phyloP scores from a whole-genome alignment of 2,888 invertebrate species.

The Leucophenga montana region DNA sequence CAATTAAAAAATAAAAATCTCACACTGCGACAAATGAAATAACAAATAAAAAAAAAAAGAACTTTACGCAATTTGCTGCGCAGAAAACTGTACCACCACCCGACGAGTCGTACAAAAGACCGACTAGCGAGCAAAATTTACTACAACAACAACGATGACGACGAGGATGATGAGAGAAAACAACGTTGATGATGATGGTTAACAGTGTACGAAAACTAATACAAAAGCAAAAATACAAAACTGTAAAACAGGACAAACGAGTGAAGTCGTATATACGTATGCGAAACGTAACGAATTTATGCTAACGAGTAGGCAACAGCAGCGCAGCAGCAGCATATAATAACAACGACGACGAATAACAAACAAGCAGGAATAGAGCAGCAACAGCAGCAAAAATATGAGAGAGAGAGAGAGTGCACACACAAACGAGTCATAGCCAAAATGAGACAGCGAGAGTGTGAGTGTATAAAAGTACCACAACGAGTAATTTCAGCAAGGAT shows the following conservation, averaged over 20 bases:
- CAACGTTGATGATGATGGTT: slow-evolving; percentile 29
- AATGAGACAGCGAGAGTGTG: no score
- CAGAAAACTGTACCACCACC: slow-evolving; percentile 64
- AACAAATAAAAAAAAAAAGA: slow-evolving; percentile 48
- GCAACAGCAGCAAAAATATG: slow-evolving; percentile 21
- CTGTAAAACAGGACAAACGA: neutral
- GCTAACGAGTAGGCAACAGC: slow-evolving; percentile 5
- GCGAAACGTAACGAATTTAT: neutral
- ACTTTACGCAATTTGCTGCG: slow-evolving; percentile 67
- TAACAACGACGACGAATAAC: no score
- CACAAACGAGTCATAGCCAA: no score
- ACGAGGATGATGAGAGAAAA: slow-evolving; percentile 26
- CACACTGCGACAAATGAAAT: slow-evolving; percentile 28
- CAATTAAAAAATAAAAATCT: neutral
- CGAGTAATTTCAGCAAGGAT: no score
- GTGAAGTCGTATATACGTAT: neutral
- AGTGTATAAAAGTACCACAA: no score
- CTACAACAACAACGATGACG: slow-evolving; percentile 32
- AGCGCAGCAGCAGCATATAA: neutral
- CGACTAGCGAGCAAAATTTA: slow-evolving; percentile 15
- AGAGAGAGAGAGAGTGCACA: slow-evolving; percentile 41
- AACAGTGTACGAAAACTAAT: slow-evolving; percentile 31
- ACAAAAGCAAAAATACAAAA: slow-evolving; percentile 23
- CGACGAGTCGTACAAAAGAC: slow-evolving; percentile 40
- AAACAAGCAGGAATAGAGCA: slow-evolving; percentile 24